Base-by-base conservation (phyloP, 2,888 invertebrate species). In the Drosophila mayaguana region DNA sequence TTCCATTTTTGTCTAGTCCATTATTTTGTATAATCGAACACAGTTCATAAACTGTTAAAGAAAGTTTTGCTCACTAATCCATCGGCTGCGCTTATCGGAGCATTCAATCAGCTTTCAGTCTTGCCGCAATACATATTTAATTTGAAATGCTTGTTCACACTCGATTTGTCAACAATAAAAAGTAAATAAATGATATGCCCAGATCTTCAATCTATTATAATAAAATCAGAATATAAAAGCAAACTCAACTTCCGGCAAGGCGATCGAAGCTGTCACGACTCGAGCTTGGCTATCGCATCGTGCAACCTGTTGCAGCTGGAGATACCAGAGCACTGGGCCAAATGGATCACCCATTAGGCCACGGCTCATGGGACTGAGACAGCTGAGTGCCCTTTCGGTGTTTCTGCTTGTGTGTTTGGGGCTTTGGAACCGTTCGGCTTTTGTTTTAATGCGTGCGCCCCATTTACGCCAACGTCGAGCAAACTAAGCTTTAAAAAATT, bases 401-500 rank as follows among this genome's bases (percentile, higher is more conserved):
- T 56, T 45, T 34, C 28, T 18, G 14, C 32, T 20, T 18, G 48
- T 18, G 28, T 11, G 50, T 20, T 20, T 51, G n/a, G 42, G 36
- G 12, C 63, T 57, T 42, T 22, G 32, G 46, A 42, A 42, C 54
- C 60, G 59, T 70, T 55, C 57, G 71, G 25, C 51, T 59, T 72
- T 67, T 63, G 51, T 80, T 80, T 83, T 70, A 78, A 69, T 80
- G 73, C 80, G 79, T 86, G 67, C 78, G 89, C 90, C 86, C 79
- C 83, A 90, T 78, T 90, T 86, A 76, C 73, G 76, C 76, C 76
- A 73, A 77, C 78, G 66, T 72, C 57, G 38, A 56, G 51, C 65
- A 80, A 79, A 63, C 78, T 80, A 84, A 81, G 89, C 84, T 83
- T 89, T 87, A 83, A 89, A 84, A 83, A 83, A 89, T 83, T 89